These are phyloP conservation scores for Vollenhovia emeryi DNA, from an alignment of 1,140 invertebrate species.

Conservation along the genomic window DNA sequence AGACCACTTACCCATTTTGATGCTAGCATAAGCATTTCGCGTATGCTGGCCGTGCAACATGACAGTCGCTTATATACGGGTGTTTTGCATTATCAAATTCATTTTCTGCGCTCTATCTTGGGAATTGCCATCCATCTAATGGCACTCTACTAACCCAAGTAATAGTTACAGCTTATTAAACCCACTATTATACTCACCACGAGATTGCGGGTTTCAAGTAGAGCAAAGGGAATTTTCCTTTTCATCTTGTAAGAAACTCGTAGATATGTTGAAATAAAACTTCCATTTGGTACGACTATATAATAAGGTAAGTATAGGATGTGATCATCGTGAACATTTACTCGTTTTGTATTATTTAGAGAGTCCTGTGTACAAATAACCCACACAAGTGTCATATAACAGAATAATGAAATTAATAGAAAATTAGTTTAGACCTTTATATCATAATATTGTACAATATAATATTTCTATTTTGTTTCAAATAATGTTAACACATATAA, in stretches of 20 bases:
- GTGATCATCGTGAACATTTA: neutral
- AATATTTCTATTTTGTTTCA: neutral
- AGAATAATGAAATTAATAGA: neutral
- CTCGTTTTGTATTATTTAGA: neutral
- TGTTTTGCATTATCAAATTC: slow-evolving; percentile 14
- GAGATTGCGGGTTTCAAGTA: slow-evolving; percentile 33
- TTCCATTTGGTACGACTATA: neutral
- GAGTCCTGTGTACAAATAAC: neutral
- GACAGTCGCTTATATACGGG: slow-evolving; percentile 27
- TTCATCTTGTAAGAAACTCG: slow-evolving; percentile 7
- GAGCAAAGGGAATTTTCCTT: neutral
- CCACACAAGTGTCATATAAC: neutral
- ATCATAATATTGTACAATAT: neutral
- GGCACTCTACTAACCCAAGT: neutral
- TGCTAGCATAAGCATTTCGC: slow-evolving; percentile 49
- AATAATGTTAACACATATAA: neutral
- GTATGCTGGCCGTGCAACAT: slow-evolving; percentile 10
- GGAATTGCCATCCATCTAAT: slow-evolving; percentile 22
- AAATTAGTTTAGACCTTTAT: neutral
- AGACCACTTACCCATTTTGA: slow-evolving; percentile 47
- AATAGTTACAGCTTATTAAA: slow-evolving; percentile 33
- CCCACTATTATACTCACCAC: slow-evolving; percentile 16
- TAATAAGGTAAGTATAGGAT: neutral
- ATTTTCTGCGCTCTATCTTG: neutral
- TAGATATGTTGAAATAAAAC: slow-evolving; percentile 21